Base-by-base conservation (phyloP, 2,797 vertebrate genomes). In the Acipenser oxyrinchus region DNA sequence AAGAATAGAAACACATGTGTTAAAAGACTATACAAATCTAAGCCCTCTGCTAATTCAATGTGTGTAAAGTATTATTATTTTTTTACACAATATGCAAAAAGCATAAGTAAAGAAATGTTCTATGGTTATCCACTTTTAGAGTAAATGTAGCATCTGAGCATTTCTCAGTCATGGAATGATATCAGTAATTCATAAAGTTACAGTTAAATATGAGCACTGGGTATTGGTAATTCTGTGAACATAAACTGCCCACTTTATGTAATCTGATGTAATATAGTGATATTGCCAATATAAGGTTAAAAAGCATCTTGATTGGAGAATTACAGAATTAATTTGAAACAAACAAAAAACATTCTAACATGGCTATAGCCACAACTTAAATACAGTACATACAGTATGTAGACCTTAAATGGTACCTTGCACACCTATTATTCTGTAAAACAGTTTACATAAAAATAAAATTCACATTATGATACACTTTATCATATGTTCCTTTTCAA, bases 141-240 rank as follows among this genome's bases (percentile, higher is more conserved):
- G 12, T n/a, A 58, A 58, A 58, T 37, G 37, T 37, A 37, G 37
- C 37, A 37, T 11, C 55, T 58, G 11, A 7, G 15, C 12, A 7
- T 69, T 71, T 71, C 73, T 64, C 65, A 61, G 63, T 66, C 66
- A 75, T 64, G 70, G 76, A 76, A 76, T 75, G 71, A 69, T 70
- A 63, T 51, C 37, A 37, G 52, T 63, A 74, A 18, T 65, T 18
- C 69, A 51, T 69, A 63, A 69, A 69, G 72, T 62, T 8, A 49
- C 49, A 64, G 11, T 15, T 62, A 65, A 62, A 65, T 51, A 48
- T 49, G 12, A 62, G 66, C 61, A 72, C 66, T 60, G 60, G 58
- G 37, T 37, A 37, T 37, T 37, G 37, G 37, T 37, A 55, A 55
- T n/a, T 66, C 58, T 63, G 57, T 49, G 49, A 62, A 70, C 67